A percentile compares a stretch with the other conserved stretches of the same genome.
These are phyloP conservation scores for Polylopha cassiicola DNA, from an alignment of 2,888 invertebrate species.

Conservation along the genomic window DNA sequence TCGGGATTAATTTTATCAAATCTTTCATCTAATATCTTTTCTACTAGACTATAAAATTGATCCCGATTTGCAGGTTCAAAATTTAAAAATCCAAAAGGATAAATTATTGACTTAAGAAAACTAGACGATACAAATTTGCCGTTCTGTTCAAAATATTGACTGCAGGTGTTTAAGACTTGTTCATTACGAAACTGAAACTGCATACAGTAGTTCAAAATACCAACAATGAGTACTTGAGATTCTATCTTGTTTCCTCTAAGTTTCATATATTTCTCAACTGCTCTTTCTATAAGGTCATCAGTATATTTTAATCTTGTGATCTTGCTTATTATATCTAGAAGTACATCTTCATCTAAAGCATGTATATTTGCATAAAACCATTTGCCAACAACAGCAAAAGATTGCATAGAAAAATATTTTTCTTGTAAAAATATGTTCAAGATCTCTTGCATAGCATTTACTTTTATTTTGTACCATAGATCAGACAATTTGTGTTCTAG, in stretches of 20 bases:
- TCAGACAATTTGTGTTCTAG: conserved; percentile 76
- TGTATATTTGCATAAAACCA: conserved; percentile 81
- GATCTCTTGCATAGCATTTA: conserved; percentile 67
- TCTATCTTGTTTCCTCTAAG: conserved; percentile 65
- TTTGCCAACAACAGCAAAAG: conserved; percentile 58
- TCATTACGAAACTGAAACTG: conserved; percentile 76
- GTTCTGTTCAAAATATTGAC: conserved; percentile 74
- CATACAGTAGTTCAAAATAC: conserved; percentile 79
- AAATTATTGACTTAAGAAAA: conserved; percentile 75
- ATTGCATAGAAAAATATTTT: conserved; percentile 58
- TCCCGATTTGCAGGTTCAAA: conserved; percentile 68
- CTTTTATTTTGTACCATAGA: conserved; percentile 75
- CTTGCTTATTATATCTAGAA: conserved; percentile 72
- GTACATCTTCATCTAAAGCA: conserved; percentile 74
- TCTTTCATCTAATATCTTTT: conserved; percentile 70
- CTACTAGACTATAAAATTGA: conserved; percentile 77
- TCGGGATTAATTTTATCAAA: conserved; percentile 76
- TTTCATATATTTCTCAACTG: conserved; percentile 79
- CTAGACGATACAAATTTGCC: conserved; percentile 64
- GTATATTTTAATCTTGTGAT: conserved; percentile 74
- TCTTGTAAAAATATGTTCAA: conserved; percentile 57
- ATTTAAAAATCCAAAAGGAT: conserved; percentile 79
- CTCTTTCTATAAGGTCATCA: conserved; percentile 75
- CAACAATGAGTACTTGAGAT: conserved; percentile 75
- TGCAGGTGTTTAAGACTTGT: conserved; percentile 75